phyloP scores from a whole-genome alignment of 2,888 invertebrate genomes.

The Eudemis profundana region DNA sequence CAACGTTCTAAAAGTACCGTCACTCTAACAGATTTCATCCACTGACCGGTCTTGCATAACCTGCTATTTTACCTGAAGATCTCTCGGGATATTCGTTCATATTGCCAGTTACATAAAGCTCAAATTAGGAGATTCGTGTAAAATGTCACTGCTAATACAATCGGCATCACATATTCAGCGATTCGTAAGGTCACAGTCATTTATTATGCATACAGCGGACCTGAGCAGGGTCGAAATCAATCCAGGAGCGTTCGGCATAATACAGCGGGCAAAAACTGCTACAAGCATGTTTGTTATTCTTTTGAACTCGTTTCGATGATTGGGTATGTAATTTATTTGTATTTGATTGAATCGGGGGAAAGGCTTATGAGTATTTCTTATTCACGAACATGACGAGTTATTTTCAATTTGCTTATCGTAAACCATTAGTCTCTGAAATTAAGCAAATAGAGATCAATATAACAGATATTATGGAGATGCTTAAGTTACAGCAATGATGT shows the following conservation, averaged over 20 bases:
- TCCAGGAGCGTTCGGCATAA: constrained; percentile 67
- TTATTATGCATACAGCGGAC: constrained; percentile 72
- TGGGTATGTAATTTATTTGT: constrained; percentile 39
- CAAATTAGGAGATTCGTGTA: neutral
- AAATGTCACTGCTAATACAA: constrained; percentile 38
- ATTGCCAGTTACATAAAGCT: neutral
- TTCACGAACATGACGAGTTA: constrained; percentile 9
- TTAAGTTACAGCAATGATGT: neutral
- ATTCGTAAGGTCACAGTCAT: constrained; percentile 58
- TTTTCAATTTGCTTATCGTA: constrained; percentile 1
- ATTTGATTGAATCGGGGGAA: constrained; percentile 34
- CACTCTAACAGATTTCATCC: constrained; percentile 33
- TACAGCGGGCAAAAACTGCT: constrained; percentile 46
- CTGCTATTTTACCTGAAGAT: constrained; percentile 9
- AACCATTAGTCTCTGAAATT: neutral
- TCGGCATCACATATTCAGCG: constrained; percentile 43
- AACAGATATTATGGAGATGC: neutral
- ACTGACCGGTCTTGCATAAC: constrained; percentile 36
- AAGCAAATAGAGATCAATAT: neutral
- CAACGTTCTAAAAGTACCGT: constrained; percentile 17
- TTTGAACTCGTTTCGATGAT: constrained; percentile 44
- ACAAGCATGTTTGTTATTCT: constrained; percentile 43
- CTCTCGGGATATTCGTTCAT: constrained; percentile 10
- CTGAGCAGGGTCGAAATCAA: constrained; percentile 71
- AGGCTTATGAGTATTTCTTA: constrained; percentile 26